Evolutionary conservation across 1,140 invertebrate genomes (phyloP).

Genomic region (Bombus terrestris): DNA sequence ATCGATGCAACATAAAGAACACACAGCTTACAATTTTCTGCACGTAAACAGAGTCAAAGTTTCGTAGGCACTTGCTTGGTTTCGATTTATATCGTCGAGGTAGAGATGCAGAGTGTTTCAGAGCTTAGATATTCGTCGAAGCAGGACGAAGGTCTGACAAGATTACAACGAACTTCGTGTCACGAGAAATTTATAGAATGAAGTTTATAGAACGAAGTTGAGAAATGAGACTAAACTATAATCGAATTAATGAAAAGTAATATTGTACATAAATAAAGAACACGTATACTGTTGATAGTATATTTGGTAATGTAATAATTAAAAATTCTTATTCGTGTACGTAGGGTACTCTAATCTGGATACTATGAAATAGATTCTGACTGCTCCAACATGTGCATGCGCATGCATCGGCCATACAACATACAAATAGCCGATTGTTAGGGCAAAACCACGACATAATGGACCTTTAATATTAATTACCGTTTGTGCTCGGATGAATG

Average conservation of each 20-base stretch:
- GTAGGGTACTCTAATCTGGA: not conserved
- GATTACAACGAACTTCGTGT: not conserved
- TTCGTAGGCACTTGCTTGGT: conserved; percentile 14
- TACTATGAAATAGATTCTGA: conserved; percentile 11
- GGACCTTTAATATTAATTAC: conserved; percentile 13
- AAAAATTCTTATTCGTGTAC: not conserved
- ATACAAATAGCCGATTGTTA: conserved; percentile 48
- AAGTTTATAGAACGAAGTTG: not conserved
- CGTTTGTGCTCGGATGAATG: not conserved
- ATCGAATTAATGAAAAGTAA: not conserved
- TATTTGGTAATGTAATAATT: not conserved
- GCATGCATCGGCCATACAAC: conserved; percentile 63
- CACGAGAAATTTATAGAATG: not conserved
- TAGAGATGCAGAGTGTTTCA: not conserved
- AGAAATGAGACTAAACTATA: not conserved
- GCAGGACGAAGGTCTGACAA: not conserved
- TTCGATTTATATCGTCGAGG: not conserved
- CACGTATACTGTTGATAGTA: not conserved
- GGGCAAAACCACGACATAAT: conserved; percentile 16
- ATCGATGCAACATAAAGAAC: conserved; percentile 65
- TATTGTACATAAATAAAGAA: not conserved
- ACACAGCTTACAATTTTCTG: conserved; percentile 52
- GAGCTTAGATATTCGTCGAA: conserved; percentile 1
- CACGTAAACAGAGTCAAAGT: conserved; percentile 27
- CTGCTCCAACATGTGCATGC: conserved; percentile 60